Evolutionary conservation across 1,140 invertebrate species (phyloP).

Genomic region (Pogonus chalceus): DNA sequence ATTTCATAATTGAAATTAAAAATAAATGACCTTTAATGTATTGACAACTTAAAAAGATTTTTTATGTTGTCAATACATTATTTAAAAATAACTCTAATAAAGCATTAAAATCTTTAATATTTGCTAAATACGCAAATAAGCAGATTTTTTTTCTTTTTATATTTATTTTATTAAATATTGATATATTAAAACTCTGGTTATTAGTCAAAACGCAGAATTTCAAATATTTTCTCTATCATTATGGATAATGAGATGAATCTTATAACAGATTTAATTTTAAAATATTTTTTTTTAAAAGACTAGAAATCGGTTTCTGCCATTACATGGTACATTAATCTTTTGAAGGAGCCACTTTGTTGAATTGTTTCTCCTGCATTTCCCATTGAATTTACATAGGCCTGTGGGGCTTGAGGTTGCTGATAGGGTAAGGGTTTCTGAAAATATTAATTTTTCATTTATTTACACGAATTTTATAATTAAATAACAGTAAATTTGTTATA

Average conservation of each 20-base stretch:
- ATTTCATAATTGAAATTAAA: too few species aligned
- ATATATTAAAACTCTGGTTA: background rate
- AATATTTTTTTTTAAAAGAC: constrained; percentile 14
- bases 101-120: background rate
- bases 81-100: background rate
- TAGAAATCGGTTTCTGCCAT: constrained; percentile 68
- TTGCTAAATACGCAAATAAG: constrained; percentile 4
- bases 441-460: too few species aligned
- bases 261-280: constrained; percentile 9
- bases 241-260: background rate
- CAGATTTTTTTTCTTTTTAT: background rate
- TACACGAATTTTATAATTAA: too few species aligned
- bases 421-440: constrained; percentile 3
- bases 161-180: background rate
- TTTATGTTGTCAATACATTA: too few species aligned
- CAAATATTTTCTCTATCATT: constrained; percentile 9
- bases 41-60: too few species aligned
- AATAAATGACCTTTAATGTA: too few species aligned
- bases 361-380: constrained; percentile 59
- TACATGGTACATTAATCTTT: constrained; percentile 82
- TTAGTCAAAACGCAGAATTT: constrained; percentile 43
- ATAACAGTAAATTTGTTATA: too few species aligned
- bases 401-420: constrained; percentile 5
- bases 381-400: constrained; percentile 25
- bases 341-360: constrained; percentile 84